Evolutionary conservation across 1,140 invertebrate genomes (phyloP), one percentile per base, ranked within the genome.

Genomic region (Drosophila nebulosa): DNA sequence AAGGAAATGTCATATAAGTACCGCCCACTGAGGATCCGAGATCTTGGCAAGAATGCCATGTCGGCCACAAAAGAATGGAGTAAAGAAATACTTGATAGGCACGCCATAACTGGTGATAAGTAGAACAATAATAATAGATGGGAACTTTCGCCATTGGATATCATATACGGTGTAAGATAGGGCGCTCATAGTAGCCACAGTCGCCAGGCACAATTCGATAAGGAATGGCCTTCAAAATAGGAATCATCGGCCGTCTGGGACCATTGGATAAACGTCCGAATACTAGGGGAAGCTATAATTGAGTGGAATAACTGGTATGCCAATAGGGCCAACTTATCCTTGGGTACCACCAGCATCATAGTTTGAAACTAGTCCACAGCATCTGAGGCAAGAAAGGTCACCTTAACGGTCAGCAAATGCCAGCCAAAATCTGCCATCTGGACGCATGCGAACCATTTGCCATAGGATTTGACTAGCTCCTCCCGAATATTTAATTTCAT

Each of bases 1-100:
- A 1, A 99, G 93, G 46, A 99, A n/a, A 93, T 1, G 99, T 99
- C 99, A 99, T 99, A 91, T 99, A 99, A 0, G 99, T 99, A 21
- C 99, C 99, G 16, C 99, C 99, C 5, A 99, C 97, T 1, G 97
- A 94, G 95, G 96, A 96, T 97, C 62, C 93, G 90, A 91, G 52
- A 85, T 91, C 74, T 90, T 90, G 46, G 88, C 93, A 71, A 94
- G 79, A 94, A 95, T n/a, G 94, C 94, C 94, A 95, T 95, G 21
- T 94, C 93, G 1, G 94, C 93, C n/a, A 95, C 94, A 74, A 94
- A 95, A n/a, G n/a, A 94, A 95, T 95, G 69, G 93, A 93, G 80
- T 94, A 95, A 0, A 95, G 91, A 74, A 94, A 95, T 14, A 94
- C 92, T 94, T 99, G 98, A 93, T 99, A 98, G n/a, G 66, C 98